These are phyloP conservation scores for Hirtodrosophila duncani DNA, from an alignment of 2,888 invertebrate species.

Conservation along the genomic window DNA sequence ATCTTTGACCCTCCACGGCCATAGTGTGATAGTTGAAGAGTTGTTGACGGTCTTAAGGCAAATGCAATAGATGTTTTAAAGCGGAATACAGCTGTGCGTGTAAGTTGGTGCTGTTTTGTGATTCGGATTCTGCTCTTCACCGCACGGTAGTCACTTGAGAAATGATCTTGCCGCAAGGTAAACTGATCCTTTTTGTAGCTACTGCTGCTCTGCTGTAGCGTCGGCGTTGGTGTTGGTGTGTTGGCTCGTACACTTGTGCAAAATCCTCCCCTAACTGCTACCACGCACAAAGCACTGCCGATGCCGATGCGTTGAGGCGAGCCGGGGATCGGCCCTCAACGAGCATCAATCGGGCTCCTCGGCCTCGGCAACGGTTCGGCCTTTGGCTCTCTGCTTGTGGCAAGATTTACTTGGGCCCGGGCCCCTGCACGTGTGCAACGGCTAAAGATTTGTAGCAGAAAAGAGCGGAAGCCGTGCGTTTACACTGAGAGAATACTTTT, in stretches of 20 bases:
- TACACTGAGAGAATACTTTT: slow-evolving; percentile 38
- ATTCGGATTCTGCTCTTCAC: slow-evolving; percentile 52
- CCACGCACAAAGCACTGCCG: slow-evolving; percentile 46
- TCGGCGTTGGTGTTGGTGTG: slow-evolving; percentile 30
- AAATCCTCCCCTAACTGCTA: slow-evolving; percentile 71
- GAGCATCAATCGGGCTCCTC: slow-evolving; percentile 61
- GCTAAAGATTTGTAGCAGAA: slow-evolving; percentile 21
- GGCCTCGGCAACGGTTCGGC: slow-evolving; percentile 33
- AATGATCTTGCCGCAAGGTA: slow-evolving; percentile 76
- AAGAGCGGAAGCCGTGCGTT: slow-evolving; percentile 36
- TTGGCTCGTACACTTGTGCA: slow-evolving; percentile 65
- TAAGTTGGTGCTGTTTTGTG: slow-evolving; percentile 6
- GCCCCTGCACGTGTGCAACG: slow-evolving; percentile 44
- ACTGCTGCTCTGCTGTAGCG: slow-evolving; percentile 18
- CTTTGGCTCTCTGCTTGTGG: slow-evolving; percentile 35
- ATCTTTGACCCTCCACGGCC: slow-evolving; percentile 76
- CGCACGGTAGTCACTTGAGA: slow-evolving; percentile 75
- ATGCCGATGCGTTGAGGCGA: slow-evolving; percentile 24
- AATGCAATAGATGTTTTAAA: slow-evolving; percentile 12
- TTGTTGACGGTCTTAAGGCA: neutral
- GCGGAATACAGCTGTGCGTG: slow-evolving; percentile 14
- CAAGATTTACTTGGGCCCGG: slow-evolving; percentile 35
- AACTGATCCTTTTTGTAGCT: slow-evolving; percentile 77
- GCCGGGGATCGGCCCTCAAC: slow-evolving; percentile 20
- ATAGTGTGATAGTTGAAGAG: slow-evolving; percentile 51